Base-by-base conservation (phyloP, 1,140 invertebrate genomes). In the Coelopa frigida region DNA sequence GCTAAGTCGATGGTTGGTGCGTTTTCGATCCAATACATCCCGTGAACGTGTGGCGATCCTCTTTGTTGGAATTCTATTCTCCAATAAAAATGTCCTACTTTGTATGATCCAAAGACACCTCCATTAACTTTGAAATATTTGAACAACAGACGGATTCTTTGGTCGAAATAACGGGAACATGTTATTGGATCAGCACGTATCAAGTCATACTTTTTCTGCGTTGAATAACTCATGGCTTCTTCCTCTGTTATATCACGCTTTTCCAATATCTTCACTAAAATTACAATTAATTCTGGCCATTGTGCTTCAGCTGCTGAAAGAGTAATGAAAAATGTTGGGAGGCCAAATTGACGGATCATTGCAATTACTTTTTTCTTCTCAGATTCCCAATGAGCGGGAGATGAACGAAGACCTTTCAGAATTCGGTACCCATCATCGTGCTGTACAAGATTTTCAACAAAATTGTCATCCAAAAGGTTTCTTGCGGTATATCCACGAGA, bases 21-120 rank as follows among this genome's bases (percentile, higher is more conserved):
- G 56, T 64, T 52, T 51, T 69, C 49, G 3, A 70, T 46, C 69
- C 71, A 74, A n/a, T 68, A 24, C 4, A 74, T 45, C 33, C 68
- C 57, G 44, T 74, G 70, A 11, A 70, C 36, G 56, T 73, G 71
- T 14, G 72, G 71, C 39, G 56, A 67, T 5, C 72, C 72, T 22
- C 70, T 58, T 44, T 72, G 65, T 48, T 73, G 70, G 53, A 70
- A 73, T 48, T 73, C 68, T 35, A 73, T 65, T 38, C 61, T 52
- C 46, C 54, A 61, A 46, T 57, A 59, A 38, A 36, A 50, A 49
- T 63, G 52, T 26, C 40, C 52, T 1, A 58, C 36, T 15, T 41
- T 22, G 23, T 31, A 22, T 39, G 46, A 50, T 20, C 39, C 50
- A 38, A 57, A 52, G 26, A 53, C 41, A n/a, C 38, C 43, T 2